Conservation (phyloP, 1,140 invertebrate genomes). For the Trialeurodes vaporariorum region DNA sequence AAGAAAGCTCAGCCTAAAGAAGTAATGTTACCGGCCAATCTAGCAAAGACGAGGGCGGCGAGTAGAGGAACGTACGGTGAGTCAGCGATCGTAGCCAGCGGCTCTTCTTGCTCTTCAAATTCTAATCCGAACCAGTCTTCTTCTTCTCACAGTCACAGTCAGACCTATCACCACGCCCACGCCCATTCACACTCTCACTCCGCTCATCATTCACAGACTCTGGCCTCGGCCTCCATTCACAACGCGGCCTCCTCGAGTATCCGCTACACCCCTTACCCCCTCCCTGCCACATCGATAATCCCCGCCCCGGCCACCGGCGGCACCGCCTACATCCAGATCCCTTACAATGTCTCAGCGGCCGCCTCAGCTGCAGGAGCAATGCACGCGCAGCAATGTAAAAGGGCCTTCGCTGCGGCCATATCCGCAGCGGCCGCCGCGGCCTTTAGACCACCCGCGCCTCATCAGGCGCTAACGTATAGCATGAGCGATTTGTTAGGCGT, state of each 20-base stretch:
- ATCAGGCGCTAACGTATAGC: slow-evolving; percentile 46
- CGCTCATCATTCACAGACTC: slow-evolving; percentile 28
- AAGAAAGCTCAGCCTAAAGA: slow-evolving; percentile 99
- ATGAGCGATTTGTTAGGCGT: slow-evolving; percentile 53
- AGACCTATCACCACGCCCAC: slow-evolving; percentile 14
- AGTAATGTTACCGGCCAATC: slow-evolving; percentile 92
- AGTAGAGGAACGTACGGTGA: slow-evolving; percentile 89
- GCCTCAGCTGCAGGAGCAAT: slow-evolving; percentile 28
- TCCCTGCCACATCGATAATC: slow-evolving; percentile 34
- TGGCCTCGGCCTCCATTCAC: slow-evolving; percentile 27
- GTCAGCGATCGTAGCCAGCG: slow-evolving; percentile 62
- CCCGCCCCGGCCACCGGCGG: slow-evolving; percentile 14
- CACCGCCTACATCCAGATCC: slow-evolving; percentile 15
- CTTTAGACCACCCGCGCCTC: slow-evolving; percentile 25
- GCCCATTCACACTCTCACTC: slow-evolving; percentile 36
- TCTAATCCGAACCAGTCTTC: slow-evolving; percentile 48
- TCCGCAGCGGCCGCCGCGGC: slow-evolving; percentile 33
- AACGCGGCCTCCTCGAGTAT: slow-evolving; percentile 30
- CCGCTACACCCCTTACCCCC: slow-evolving; percentile 43
- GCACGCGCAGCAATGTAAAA: not conserved
- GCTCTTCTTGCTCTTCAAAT: slow-evolving; percentile 34
- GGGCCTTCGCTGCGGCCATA: not conserved
- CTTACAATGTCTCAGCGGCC: slow-evolving; percentile 22
- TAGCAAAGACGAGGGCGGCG: slow-evolving; percentile 84
- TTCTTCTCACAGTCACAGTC: slow-evolving; percentile 25